Conservation (phyloP, 2,797 vertebrate species). For the Myotis daubentonii region DNA sequence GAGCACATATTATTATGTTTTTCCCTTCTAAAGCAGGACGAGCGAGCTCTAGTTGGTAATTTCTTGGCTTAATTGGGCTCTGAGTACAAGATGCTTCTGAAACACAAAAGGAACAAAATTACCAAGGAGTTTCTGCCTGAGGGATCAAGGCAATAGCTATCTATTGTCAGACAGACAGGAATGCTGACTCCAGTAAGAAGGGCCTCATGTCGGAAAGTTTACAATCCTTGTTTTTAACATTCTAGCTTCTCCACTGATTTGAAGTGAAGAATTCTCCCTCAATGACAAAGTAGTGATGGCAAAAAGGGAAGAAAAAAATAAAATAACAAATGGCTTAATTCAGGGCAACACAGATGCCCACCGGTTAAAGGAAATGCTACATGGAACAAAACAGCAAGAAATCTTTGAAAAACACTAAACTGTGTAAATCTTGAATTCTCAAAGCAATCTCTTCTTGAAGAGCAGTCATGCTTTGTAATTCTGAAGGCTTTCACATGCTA, state of each 20-base stretch:
- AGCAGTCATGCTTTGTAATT: neutral
- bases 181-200: conserved; percentile 13
- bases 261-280: neutral
- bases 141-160: neutral
- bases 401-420: neutral
- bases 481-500: neutral
- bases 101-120: conserved; percentile 55
- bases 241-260: neutral
- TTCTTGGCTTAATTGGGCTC: conserved; percentile 67
- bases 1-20: conserved; percentile 87
- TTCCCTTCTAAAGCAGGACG: conserved; percentile 83
- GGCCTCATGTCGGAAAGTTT: neutral
- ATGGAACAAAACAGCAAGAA: neutral
- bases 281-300: neutral
- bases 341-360: neutral
- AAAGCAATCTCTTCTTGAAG: neutral
- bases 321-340: neutral
- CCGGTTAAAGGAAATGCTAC: neutral
- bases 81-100: neutral
- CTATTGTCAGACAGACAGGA: neutral
- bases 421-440: neutral
- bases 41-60: conserved; percentile 85
- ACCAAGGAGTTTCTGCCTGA: neutral
- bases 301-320: neutral
- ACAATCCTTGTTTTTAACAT: neutral